phyloP scores from a whole-genome alignment of 1,140 invertebrate genomes.

The Scaptomyza montana region DNA sequence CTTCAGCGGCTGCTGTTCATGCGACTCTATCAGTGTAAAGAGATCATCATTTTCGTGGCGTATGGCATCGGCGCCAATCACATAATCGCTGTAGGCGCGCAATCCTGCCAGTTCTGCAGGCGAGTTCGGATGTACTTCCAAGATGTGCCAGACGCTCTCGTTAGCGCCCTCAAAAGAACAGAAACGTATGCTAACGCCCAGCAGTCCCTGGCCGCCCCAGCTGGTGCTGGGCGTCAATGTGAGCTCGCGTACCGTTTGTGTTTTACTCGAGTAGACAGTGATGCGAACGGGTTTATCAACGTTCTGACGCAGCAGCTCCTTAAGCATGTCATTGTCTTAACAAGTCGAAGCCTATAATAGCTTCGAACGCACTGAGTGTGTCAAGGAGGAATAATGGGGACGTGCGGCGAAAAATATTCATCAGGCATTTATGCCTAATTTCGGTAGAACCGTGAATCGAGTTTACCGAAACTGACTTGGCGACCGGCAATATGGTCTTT shows the following conservation, averaged over 20 bases:
- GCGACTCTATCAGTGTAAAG: slow-evolving; percentile 98
- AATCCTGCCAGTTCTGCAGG: slow-evolving; percentile 97
- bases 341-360: no score
- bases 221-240: slow-evolving; percentile 94
- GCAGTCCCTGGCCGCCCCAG: slow-evolving; percentile 97
- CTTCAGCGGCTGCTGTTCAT: slow-evolving; percentile 96
- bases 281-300: slow-evolving; percentile 94
- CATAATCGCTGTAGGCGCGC: slow-evolving; percentile 96
- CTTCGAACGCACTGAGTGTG: no score
- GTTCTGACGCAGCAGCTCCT: slow-evolving; percentile 95
- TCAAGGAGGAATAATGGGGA: no score
- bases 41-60: slow-evolving; percentile 99
- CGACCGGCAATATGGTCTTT: no score
- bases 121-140: slow-evolving; percentile 98
- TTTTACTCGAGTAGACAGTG: slow-evolving; percentile 99
- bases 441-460: no score
- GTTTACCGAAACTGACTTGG: no score
- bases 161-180: slow-evolving; percentile 99
- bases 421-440: no score
- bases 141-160: slow-evolving; percentile 99
- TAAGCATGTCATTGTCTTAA: slow-evolving; percentile 99
- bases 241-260: slow-evolving; percentile 95
- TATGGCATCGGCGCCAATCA: slow-evolving; percentile 99
- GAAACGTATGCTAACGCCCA: slow-evolving; percentile 99
- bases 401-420: no score